Base-by-base conservation (phyloP, 1,140 invertebrate species). In the Trichonephila clavipes region DNA sequence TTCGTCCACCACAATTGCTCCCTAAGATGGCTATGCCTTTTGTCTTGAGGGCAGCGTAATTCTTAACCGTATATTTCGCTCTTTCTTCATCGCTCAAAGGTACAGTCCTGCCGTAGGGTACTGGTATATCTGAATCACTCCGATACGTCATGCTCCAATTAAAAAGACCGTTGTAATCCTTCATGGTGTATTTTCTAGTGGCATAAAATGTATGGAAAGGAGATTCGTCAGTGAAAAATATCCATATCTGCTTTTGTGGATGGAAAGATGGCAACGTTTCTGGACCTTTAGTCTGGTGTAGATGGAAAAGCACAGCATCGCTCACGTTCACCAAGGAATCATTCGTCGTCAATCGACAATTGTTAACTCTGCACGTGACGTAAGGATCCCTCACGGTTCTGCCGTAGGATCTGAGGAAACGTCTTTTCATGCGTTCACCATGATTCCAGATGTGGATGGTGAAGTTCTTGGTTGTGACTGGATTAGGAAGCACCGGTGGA, bases 71-170 rank as follows among this genome's bases (percentile, higher is more conserved):
- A 8, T 28, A 77, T n/a, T 24, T n/a, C 1, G 14, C 40, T 69
- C 77, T 44, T 58, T 92, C 94, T 28, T 24, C 58, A 0, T 40
- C 19, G 10, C 10, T 82, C 51, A 94, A 24, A 19, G 69, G 64
- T 6, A 93, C 66, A 18, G 91, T 94, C 59, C 91, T 14, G 97
- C 95, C 97, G 94, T 97, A 97, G 4, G 97, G 97, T 4, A 97
- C 96, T 0, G 97, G 97, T 40, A 97, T 96, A 94, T 97, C 97
- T 12, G 97, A 96, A 94, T 97, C 97, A 40, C 95, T 96, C 95
- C 97, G 96, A 95, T 97, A 98, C 2, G 96, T 97, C 97, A 98
- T 98, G 1, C 97, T 97, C 97, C 97, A 98, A 95, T 98, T 98
- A 95, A 98, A 97, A 58, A 95, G 81, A 0, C 94, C 12, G 88